A percentile compares a stretch with the other conserved stretches of the same genome.
Evolutionary conservation across 1,140 invertebrate species (phyloP).

Genomic region (Magallana ariakensis): DNA sequence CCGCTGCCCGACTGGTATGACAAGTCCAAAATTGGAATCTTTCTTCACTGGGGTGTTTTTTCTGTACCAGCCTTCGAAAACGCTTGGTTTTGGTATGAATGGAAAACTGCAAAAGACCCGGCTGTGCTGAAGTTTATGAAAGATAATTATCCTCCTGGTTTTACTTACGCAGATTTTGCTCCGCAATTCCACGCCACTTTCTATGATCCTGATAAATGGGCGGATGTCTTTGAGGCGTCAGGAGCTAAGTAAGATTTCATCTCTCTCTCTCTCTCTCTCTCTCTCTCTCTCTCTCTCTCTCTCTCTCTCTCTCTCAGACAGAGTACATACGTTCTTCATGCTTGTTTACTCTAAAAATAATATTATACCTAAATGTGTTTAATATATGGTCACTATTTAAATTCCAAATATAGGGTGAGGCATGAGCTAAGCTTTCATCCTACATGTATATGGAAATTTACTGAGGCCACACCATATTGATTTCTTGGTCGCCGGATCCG

Average conservation of each 20-base stretch:
- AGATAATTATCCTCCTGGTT: constrained; percentile 72
- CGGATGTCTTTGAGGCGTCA: constrained; percentile 71
- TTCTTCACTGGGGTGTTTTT: constrained; percentile 80
- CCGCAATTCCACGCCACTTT: constrained; percentile 74
- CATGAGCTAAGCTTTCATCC: too few species aligned
- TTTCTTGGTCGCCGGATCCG: too few species aligned
- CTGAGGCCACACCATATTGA: too few species aligned
- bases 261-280: too few species aligned
- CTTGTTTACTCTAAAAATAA: too few species aligned
- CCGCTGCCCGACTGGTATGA: constrained; percentile 80
- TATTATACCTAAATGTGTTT: too few species aligned
- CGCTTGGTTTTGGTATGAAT: constrained; percentile 76
- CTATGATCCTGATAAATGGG: constrained; percentile 73
- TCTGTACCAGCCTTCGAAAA: constrained; percentile 72
- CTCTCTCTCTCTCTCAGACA: too few species aligned
- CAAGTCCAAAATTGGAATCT: constrained; percentile 79
- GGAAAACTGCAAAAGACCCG: constrained; percentile 61
- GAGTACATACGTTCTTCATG: too few species aligned
- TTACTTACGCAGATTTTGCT: constrained; percentile 77
- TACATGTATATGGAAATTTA: not conserved
- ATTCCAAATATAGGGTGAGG: too few species aligned
- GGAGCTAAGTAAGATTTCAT: constrained; percentile 75
- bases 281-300: too few species aligned
- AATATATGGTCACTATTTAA: too few species aligned
- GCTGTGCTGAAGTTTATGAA: constrained; percentile 70